A percentile compares a stretch with the other conserved stretches of the same genome.
Evolutionary conservation across 2,888 invertebrate species (phyloP).

Genomic region (Nomada hirtipes): DNA sequence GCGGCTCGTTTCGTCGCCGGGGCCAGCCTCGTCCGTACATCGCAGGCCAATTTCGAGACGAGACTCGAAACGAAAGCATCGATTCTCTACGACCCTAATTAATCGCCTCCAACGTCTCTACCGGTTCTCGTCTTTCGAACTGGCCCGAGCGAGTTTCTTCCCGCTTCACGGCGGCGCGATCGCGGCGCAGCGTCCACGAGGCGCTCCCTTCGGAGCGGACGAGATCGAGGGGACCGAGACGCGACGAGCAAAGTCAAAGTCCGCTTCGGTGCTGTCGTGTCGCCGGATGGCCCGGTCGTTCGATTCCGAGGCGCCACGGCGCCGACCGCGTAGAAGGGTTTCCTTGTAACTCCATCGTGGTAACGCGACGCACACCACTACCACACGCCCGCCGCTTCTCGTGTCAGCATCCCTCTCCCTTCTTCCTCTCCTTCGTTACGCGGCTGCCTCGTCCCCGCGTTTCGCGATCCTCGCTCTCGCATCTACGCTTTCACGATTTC

Average conservation of each 20-base stretch:
- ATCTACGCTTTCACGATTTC: too few species aligned
- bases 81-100: slow-evolving; percentile 54
- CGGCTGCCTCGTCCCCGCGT: too few species aligned
- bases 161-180: slow-evolving; percentile 6
- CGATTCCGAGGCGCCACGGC: slow-evolving; percentile 83
- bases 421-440: neutral
- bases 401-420: neutral
- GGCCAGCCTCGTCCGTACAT: slow-evolving; percentile 9
- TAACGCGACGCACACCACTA: slow-evolving; percentile 43
- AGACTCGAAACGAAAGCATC: slow-evolving; percentile 37
- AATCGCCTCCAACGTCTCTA: slow-evolving; percentile 47
- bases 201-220: neutral
- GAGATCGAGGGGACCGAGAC: slow-evolving; percentile 15
- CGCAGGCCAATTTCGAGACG: slow-evolving; percentile 1
- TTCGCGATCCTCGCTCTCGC: too few species aligned
- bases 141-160: slow-evolving; percentile 38
- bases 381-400: neutral
- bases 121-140: slow-evolving; percentile 26
- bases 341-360: slow-evolving; percentile 81
- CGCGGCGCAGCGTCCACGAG: too few species aligned
- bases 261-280: slow-evolving; percentile 29
- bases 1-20: neutral
- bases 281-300: slow-evolving; percentile 61
- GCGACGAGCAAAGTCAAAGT: slow-evolving; percentile 32
- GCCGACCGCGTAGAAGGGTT: slow-evolving; percentile 84